Percentiles rank a stretch among this genome's conserved stretches.
Conservation (phyloP, 2,888 invertebrate species). For the Agrochola circellaris region DNA sequence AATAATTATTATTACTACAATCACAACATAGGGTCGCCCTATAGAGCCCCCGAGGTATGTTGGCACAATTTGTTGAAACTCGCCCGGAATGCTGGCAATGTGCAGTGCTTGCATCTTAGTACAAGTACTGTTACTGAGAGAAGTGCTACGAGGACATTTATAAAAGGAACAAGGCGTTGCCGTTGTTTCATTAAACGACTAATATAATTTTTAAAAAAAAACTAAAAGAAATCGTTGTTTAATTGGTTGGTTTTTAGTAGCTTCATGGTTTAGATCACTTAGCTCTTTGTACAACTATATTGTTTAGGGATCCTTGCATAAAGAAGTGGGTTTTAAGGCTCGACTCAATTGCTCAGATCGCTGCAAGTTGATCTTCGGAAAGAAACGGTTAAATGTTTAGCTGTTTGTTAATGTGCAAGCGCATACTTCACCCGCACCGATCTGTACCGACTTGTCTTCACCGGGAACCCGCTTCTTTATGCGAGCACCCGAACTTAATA, state of each 20-base stretch:
- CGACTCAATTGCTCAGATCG: neutral
- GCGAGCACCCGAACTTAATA: neutral
- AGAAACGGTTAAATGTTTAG: neutral
- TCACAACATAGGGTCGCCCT: constrained; percentile 67
- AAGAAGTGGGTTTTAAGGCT: neutral
- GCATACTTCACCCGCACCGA: neutral
- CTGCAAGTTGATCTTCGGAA: neutral
- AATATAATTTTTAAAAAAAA: neutral
- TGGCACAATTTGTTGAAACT: constrained; percentile 81
- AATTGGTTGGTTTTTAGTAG: neutral
- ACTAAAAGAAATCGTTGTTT: neutral
- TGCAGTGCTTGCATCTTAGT: constrained; percentile 79
- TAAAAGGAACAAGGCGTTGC: neutral
- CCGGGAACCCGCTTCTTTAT: neutral
- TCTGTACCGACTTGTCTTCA: neutral
- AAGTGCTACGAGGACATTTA: constrained; percentile 54
- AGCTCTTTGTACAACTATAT: neutral
- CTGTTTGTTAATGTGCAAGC: neutral
- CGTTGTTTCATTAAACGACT: neutral
- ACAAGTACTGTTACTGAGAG: constrained; percentile 61
- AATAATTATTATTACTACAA: constrained; percentile 69
- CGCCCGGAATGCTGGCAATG: constrained; percentile 79
- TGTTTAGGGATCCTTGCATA: neutral
- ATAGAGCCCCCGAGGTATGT: constrained; percentile 56
- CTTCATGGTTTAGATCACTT: neutral